phyloP scores from a whole-genome alignment of 2,888 invertebrate genomes.

The Smittia sp. region DNA sequence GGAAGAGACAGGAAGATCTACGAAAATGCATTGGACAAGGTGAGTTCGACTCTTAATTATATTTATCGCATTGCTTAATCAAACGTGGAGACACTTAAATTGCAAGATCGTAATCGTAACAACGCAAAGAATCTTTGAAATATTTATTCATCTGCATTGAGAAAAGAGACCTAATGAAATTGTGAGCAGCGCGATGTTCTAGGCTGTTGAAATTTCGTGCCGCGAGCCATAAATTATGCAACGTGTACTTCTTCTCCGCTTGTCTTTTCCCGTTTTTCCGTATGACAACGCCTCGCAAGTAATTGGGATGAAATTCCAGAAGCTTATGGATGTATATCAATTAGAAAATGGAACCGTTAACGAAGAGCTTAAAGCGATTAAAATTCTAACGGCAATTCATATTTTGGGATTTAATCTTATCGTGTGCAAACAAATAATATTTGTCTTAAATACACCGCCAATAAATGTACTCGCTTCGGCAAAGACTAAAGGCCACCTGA shows the following conservation, averaged over 20 bases:
- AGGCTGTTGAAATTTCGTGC: constrained; percentile 11
- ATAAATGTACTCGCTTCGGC: too few species aligned
- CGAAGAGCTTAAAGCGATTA: too few species aligned
- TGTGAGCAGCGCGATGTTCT: constrained; percentile 13
- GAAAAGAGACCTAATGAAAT: constrained; percentile 36
- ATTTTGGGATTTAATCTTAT: too few species aligned
- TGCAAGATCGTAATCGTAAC: not conserved
- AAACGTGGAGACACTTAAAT: not conserved
- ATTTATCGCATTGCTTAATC: not conserved
- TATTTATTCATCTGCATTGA: constrained; percentile 30
- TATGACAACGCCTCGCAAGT: not conserved
- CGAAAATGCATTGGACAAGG: constrained; percentile 38
- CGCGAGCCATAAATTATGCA: constrained; percentile 38
- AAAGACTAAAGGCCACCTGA: too few species aligned
- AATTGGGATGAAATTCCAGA: too few species aligned
- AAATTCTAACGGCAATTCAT: too few species aligned
- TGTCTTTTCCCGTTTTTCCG: not conserved
- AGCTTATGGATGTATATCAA: too few species aligned
- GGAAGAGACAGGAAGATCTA: not conserved
- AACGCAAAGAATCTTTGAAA: not conserved
- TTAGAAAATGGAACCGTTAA: too few species aligned
- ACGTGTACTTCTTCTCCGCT: constrained; percentile 4
- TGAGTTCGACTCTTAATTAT: constrained; percentile 22
- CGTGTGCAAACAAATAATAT: too few species aligned
- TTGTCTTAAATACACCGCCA: too few species aligned